Evolutionary conservation across 1,140 invertebrate genomes (phyloP).

Genomic region (Lamellibrachia luymesi): DNA sequence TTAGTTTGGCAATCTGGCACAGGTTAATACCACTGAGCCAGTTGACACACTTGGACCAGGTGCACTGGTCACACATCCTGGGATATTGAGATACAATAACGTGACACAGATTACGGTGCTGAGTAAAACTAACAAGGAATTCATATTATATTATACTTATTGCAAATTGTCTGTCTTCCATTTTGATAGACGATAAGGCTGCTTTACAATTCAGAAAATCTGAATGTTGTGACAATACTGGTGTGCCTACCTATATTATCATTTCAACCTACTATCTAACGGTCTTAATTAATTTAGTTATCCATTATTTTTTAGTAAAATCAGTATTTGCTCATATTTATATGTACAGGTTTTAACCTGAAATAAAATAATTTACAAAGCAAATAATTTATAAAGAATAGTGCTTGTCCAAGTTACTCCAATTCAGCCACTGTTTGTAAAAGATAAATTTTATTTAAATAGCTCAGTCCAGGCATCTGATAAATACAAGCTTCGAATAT

Average conservation of each 20-base stretch:
- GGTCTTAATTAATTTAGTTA: not conserved
- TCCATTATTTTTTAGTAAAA: not conserved
- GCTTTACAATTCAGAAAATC: too few species aligned
- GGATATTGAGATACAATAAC: not conserved
- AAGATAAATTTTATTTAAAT: not conserved
- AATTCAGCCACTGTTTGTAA: too few species aligned
- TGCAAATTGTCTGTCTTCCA: not conserved
- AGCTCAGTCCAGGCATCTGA: not conserved
- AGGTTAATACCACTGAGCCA: not conserved
- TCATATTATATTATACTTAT: not conserved
- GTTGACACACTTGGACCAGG: not conserved
- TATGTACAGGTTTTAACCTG: not conserved
- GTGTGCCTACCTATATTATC: too few species aligned
- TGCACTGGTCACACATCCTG: not conserved
- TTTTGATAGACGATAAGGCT: not conserved
- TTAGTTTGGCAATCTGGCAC: not conserved
- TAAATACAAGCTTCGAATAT: not conserved
- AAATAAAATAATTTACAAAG: not conserved
- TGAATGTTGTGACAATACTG: too few species aligned
- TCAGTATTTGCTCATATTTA: not conserved
- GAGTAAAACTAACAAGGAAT: not conserved
- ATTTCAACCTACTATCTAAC: too few species aligned
- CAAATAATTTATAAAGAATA: not conserved
- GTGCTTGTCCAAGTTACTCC: not conserved
- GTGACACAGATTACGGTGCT: not conserved